These are phyloP conservation scores for Mamestra configurata DNA, from an alignment of 1,140 invertebrate genomes.

Conservation along the genomic window DNA sequence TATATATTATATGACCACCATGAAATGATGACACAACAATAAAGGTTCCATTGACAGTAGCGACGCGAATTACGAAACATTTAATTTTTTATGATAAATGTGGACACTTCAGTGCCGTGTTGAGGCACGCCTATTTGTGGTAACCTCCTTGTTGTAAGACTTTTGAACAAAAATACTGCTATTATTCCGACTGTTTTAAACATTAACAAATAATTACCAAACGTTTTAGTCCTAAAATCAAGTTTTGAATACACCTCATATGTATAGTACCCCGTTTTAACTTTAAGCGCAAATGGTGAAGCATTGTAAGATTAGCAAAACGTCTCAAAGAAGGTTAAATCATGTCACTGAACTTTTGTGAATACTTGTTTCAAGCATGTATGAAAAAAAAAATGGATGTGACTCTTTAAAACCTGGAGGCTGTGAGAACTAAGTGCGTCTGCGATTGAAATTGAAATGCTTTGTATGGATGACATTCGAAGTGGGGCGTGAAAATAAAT, in stretches of 20 bases:
- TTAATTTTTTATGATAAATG: too few species aligned
- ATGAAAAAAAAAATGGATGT: not conserved
- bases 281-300: not conserved
- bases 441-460: not conserved
- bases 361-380: not conserved
- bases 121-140: too few species aligned
- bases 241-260: not conserved
- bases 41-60: too few species aligned
- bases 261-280: not conserved
- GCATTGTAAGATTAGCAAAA: not conserved
- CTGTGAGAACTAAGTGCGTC: not conserved
- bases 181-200: too few species aligned
- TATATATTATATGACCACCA: too few species aligned
- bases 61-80: too few species aligned
- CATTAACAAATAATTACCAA: not conserved
- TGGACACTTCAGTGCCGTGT: too few species aligned
- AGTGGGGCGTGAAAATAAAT: not conserved
- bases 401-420: not conserved
- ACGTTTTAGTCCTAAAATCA: not conserved
- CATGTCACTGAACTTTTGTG: slow-evolving; percentile 10
- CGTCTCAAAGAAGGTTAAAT: not conserved
- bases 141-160: too few species aligned
- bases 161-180: too few species aligned
- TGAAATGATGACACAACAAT: too few species aligned
- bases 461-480: not conserved